Base-by-base conservation (phyloP, 2,797 vertebrate species). In the Brachymystax lenok region DNA sequence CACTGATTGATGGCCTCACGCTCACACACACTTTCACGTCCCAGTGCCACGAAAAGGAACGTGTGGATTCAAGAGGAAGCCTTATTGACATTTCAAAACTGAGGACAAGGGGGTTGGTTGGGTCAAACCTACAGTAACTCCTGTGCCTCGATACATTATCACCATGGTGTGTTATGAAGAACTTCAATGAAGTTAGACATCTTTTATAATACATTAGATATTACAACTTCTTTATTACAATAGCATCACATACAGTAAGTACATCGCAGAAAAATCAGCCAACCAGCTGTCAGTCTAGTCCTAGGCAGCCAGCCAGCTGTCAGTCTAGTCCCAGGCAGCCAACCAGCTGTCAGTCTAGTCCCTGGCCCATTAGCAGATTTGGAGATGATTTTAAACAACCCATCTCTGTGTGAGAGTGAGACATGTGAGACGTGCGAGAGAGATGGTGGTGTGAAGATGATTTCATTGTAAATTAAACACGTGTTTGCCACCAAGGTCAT, bases 401-500 rank as follows among this genome's bases (percentile, higher is more conserved):
- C 4, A 28, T 14, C 16, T 69, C 74, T 16, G 12, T n/a, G 54
- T 67, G 21, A 6, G 21, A 19, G 50, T 51, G 51, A 46, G 73
- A 19, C 19, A 30, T 28, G 17, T 33, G 71, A 75, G 40, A 68
- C 75, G 59, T 51, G 24, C 28, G 27, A 72, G 61, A 50, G 70
- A 64, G 54, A 75, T 73, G 67, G 33, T 54, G 75, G 74, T 69
- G 13, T 50, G 71, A 63, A 79, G 74, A 71, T 54, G 66, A 77
- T 76, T 74, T 76, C 76, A 82, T 80, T 81, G 71, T 35, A 69
- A n/a, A 82, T 82, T 77, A 78, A 82, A 74, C 73, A 69, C 71
- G 68, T 74, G 66, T 73, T 75, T 78, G 80, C 75, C 80, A 59
- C 54, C 50, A 35, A 56, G 73, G 28, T 27, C 69, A 69, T 52